Base-by-base conservation (phyloP, 92 coral and sea anemone genomes). In the Heteractis magnifica region DNA sequence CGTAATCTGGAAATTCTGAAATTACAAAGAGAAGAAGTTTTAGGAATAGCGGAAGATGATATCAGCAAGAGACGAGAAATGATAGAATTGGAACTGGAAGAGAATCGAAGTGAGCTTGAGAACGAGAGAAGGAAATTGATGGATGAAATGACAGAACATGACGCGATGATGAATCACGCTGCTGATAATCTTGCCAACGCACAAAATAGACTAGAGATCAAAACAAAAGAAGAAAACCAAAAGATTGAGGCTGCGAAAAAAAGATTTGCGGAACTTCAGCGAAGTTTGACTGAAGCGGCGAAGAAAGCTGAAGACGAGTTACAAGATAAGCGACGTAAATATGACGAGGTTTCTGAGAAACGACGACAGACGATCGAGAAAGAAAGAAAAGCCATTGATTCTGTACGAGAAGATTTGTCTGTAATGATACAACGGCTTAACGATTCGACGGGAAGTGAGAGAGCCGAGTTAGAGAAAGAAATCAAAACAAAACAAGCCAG, bases 131-230 rank as follows among this genome's bases (percentile, higher is more conserved):
- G 60, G 16, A 70, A 73, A 23, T 80, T 92, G 64, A 95, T 91
- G 68, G 95, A 97, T 13, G 86, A 86, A 62, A 85, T 94, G 51
- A 76, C 73, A 65, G 95, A 95, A 34, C 88, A 88, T 53, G 99
- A 94, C 55, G 89, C 91, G 16, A 84, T 86, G 76, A 84, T 94
- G 87, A 97, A 97, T 71, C 85, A 92, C 44, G 91, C 98, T 70
- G 98, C 98, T 5, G 99, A 97, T 64, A 88, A 89, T 51, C 82
- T 97, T 4, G 94, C 98, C 14, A 98, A 97, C 70, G 94, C 94
- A 55, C 97, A 97, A 58, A 84, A 77, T 51, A 74, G 87, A 23
- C 59, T 94, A 49, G 98, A 90, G 55, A 83, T 85, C n/a, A 92
- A 87, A 72, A 89, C 95, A 0, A 86, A 85, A 85, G 97, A 94